Conservation (phyloP, 2,113 vertebrate genomes). For the Pogonocichla stellata region DNA sequence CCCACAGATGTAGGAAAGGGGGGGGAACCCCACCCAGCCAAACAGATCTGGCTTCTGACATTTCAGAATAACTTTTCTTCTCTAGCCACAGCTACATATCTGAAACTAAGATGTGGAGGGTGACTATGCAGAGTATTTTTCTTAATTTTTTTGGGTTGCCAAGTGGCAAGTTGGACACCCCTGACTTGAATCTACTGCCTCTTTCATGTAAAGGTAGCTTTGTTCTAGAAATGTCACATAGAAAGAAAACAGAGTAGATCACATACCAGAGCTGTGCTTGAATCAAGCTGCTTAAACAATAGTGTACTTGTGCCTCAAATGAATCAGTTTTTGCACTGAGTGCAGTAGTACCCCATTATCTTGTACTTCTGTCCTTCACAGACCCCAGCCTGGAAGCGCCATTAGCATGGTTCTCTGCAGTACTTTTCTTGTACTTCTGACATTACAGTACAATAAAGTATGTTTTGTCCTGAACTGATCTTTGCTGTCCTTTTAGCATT, state of each 20-base stretch:
- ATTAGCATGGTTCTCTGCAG: slow-evolving; percentile 74
- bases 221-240: slow-evolving; percentile 20
- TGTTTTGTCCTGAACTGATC: slow-evolving; percentile 75
- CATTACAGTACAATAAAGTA: slow-evolving; percentile 79
- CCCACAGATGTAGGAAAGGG: not conserved
- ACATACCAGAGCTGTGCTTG: slow-evolving; percentile 67
- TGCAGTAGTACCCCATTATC: slow-evolving; percentile 60
- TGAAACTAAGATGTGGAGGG: not conserved
- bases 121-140: not conserved
- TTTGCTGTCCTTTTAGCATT: not conserved
- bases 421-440: slow-evolving; percentile 75
- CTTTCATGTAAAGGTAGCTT: slow-evolving; percentile 37
- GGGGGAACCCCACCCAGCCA: not conserved
- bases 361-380: slow-evolving; percentile 66
- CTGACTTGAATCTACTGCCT: slow-evolving; percentile 52
- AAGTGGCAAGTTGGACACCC: slow-evolving; percentile 57
- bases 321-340: slow-evolving; percentile 65
- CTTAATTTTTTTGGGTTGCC: not conserved
- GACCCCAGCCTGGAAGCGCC: slow-evolving; percentile 29
- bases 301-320: slow-evolving; percentile 70
- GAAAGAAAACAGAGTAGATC: slow-evolving; percentile 53
- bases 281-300: slow-evolving; percentile 68
- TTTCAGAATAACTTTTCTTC: not conserved
- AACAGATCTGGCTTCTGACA: not conserved
- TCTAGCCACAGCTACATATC: not conserved